Evolutionary conservation across 2,888 invertebrate species (phyloP).

Genomic region (Prenolepis imparis): DNA sequence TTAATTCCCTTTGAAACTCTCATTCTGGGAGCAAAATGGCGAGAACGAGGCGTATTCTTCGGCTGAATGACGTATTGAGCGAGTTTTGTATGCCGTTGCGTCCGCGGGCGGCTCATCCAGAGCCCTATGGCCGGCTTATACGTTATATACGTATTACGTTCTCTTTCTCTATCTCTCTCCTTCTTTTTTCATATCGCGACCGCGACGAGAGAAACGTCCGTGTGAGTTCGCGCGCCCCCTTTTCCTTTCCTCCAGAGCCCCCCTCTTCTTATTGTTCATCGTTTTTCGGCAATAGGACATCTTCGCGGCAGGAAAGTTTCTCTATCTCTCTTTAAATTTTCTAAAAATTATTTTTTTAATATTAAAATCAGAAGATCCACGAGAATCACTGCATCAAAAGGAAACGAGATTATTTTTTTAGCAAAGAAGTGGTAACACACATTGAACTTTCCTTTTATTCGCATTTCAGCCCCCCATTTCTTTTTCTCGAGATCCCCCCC

Average conservation of each 20-base stretch:
- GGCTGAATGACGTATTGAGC: constrained; percentile 86
- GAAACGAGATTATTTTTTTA: too few species aligned
- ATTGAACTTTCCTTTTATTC: too few species aligned
- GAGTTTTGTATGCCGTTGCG: constrained; percentile 85
- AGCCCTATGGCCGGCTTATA: constrained; percentile 70
- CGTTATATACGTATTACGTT: constrained; percentile 67
- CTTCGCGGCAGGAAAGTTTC: constrained; percentile 26
- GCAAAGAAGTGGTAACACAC: too few species aligned
- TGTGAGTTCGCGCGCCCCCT: constrained; percentile 10
- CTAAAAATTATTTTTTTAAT: neutral
- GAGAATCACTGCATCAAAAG: too few species aligned
- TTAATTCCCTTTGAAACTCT: constrained; percentile 86
- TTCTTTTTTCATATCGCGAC: constrained; percentile 59
- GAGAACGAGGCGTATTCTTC: constrained; percentile 86
- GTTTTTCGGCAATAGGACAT: constrained; percentile 25
- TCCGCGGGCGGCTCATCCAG: constrained; percentile 81
- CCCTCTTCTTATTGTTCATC: constrained; percentile 9
- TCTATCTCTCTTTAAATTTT: constrained; percentile 29
- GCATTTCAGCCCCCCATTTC: too few species aligned
- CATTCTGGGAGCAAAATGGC: constrained; percentile 85
- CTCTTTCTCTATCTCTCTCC: constrained; percentile 67
- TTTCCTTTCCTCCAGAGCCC: constrained; percentile 47
- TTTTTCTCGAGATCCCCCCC: too few species aligned
- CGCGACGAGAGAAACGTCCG: constrained; percentile 26
- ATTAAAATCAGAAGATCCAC: too few species aligned